Evolutionary conservation across 2,888 invertebrate species (phyloP).

Genomic region (Acrocyrtus sp.): DNA sequence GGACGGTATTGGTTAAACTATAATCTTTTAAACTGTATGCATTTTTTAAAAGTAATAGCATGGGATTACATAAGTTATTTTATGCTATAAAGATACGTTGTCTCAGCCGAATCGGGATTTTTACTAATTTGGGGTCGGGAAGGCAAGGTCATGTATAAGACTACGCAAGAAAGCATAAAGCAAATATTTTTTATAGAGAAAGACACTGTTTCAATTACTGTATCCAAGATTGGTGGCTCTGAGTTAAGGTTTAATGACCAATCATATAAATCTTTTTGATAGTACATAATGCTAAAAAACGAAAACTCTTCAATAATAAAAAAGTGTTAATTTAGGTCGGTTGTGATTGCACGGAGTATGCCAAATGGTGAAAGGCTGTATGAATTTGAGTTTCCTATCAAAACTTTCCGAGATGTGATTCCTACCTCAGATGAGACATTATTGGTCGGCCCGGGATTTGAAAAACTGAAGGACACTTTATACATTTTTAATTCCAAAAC

Average conservation of each 20-base stretch:
- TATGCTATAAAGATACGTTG: slow-evolving; percentile 73
- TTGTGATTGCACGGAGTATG: slow-evolving; percentile 64
- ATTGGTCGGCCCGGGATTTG: slow-evolving; percentile 82
- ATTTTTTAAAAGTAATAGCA: background rate
- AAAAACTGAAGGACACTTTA: slow-evolving; percentile 84
- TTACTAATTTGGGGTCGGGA: slow-evolving; percentile 88
- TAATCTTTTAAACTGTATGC: background rate
- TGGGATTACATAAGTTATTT: background rate
- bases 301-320: background rate
- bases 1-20: slow-evolving; percentile 72
- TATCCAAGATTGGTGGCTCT: slow-evolving; percentile 75
- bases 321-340: slow-evolving; percentile 44
- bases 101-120: slow-evolving; percentile 92
- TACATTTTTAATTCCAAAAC: slow-evolving; percentile 85
- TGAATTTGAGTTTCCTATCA: slow-evolving; percentile 83
- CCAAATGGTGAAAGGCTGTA: slow-evolving; percentile 77
- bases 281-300: slow-evolving; percentile 6
- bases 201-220: slow-evolving; percentile 78
- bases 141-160: slow-evolving; percentile 79
- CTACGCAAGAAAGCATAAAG: slow-evolving; percentile 82
- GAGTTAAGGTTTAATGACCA: slow-evolving; percentile 59
- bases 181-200: slow-evolving; percentile 81
- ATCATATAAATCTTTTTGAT: slow-evolving; percentile 15
- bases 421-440: slow-evolving; percentile 84
- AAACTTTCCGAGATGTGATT: slow-evolving; percentile 79